These are phyloP conservation scores for Epinotia nisella DNA, from an alignment of 2,888 invertebrate genomes.

Conservation along the genomic window DNA sequence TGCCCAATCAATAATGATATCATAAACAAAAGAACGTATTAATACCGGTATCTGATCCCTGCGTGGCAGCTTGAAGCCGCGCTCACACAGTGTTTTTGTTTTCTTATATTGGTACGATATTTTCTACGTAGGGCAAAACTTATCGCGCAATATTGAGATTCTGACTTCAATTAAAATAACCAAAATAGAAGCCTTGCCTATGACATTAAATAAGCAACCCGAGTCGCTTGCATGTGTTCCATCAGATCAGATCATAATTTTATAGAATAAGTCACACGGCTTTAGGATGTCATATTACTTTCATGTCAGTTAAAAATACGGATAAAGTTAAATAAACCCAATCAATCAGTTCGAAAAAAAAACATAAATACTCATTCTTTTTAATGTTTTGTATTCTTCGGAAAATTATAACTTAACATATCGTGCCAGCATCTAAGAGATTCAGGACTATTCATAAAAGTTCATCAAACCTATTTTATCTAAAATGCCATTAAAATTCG, in stretches of 20 bases:
- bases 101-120: not conserved
- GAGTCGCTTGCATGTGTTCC: conserved; percentile 4
- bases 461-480: too few relatives aligned
- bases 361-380: too few relatives aligned
- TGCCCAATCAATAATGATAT: too few relatives aligned
- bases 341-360: too few relatives aligned
- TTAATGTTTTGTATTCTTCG: not conserved
- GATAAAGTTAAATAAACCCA: too few relatives aligned
- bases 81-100: too few relatives aligned
- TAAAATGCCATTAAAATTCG: too few relatives aligned
- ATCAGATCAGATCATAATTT: not conserved
- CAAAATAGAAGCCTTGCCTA: not conserved
- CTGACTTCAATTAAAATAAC: conserved; percentile 8
- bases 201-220: not conserved
- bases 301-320: too few relatives aligned
- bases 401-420: not conserved
- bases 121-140: not conserved
- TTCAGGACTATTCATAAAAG: not conserved
- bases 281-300: too few relatives aligned
- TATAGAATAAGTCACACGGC: not conserved
- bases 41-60: too few relatives aligned
- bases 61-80: too few relatives aligned
- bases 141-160: conserved; percentile 23
- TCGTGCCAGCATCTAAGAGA: not conserved
- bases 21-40: too few relatives aligned